Evolutionary conservation across 2,113 vertebrate species (phyloP).

Genomic region (Anas platyrhynchos): DNA sequence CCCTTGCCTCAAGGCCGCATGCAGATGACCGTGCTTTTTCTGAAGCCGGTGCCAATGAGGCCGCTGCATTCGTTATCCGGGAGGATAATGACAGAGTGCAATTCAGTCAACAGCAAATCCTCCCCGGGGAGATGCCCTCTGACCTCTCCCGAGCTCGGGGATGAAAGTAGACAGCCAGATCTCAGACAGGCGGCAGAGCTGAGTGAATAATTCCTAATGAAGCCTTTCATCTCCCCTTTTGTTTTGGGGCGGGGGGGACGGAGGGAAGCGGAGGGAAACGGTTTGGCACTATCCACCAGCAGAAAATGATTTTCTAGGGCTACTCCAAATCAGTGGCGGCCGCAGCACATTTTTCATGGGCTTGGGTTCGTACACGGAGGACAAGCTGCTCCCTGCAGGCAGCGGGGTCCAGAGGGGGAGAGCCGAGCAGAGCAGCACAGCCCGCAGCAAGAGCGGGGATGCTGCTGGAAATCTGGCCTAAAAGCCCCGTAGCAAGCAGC

Average conservation of each 20-base stretch:
- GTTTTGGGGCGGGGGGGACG: constrained; percentile 31
- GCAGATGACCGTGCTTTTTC: constrained; percentile 62
- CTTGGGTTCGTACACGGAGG: neutral
- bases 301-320: constrained; percentile 38
- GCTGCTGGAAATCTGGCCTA: neutral
- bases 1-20: constrained; percentile 53
- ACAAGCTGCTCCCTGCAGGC: neutral
- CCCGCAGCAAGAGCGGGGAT: neutral
- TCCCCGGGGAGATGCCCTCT: constrained; percentile 68
- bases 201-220: constrained; percentile 72
- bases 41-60: constrained; percentile 66
- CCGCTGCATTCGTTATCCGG: constrained; percentile 68
- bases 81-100: constrained; percentile 73
- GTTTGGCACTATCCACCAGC: constrained; percentile 51
- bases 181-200: constrained; percentile 65
- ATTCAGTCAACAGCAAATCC: constrained; percentile 75
- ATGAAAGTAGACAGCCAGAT: constrained; percentile 64
- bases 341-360: neutral
- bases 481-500: neutral
- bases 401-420: neutral
- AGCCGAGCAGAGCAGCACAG: neutral
- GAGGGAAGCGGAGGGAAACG: constrained; percentile 14
- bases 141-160: constrained; percentile 60
- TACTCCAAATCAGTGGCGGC: neutral
- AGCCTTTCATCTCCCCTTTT: constrained; percentile 71